phyloP scores from a whole-genome alignment of 2,113 vertebrate genomes.

The Nerophis lumbriciformis region DNA sequence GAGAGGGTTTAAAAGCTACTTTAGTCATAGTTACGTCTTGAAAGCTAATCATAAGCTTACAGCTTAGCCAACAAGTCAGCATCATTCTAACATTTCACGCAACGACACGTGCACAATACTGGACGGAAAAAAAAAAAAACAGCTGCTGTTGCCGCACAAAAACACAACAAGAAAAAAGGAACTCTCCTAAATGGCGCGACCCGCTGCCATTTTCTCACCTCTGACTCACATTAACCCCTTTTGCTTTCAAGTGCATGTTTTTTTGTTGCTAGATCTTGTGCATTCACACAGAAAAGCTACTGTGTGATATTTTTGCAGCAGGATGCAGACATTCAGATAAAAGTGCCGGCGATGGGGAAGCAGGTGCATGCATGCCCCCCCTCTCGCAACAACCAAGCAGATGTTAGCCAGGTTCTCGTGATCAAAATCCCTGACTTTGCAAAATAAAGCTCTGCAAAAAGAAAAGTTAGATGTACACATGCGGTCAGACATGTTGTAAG shows the following conservation, averaged over 20 bases:
- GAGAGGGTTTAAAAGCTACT: not conserved
- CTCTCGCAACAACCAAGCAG: not conserved
- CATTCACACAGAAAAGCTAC: conserved; percentile 3
- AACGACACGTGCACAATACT: not conserved
- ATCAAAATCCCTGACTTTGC: not conserved
- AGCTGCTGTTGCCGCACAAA: not conserved
- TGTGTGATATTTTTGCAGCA: conserved; percentile 33
- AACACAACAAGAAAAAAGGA: not conserved
- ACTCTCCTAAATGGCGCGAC: not conserved
- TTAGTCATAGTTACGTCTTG: not conserved
- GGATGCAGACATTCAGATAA: conserved; percentile 48
- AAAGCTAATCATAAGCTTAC: not conserved
- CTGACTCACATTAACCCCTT: not conserved
- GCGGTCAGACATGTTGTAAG: too few species aligned
- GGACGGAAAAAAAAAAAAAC: too few species aligned
- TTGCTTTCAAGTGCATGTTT: not conserved
- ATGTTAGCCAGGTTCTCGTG: not conserved
- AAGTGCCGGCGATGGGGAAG: conserved; percentile 20
- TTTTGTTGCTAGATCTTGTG: not conserved
- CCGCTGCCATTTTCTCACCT: conserved; percentile 19
- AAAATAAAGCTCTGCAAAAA: too few species aligned
- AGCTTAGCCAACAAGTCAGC: not conserved
- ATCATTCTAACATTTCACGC: not conserved
- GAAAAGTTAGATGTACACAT: too few species aligned
- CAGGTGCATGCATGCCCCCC: conserved; percentile 46